phyloP scores from a whole-genome alignment of 2,797 vertebrate genomes.

The Dromococcyx pavoninus region DNA sequence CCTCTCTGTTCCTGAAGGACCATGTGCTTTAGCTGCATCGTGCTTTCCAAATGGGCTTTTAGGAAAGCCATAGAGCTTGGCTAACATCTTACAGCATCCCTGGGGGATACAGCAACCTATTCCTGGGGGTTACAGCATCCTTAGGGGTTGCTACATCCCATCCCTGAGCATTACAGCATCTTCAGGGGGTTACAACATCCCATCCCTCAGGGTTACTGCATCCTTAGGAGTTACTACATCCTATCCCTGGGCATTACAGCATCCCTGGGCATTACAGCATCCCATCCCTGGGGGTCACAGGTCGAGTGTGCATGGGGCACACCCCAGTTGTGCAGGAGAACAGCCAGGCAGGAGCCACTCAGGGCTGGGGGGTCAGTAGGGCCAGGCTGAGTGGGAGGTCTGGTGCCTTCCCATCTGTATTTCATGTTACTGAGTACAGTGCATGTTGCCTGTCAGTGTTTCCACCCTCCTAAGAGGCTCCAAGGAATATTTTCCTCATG shows the following conservation, averaged over 20 bases:
- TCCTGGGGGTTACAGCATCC: too few relatives aligned
- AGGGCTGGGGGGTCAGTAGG: background rate
- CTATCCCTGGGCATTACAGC: too few relatives aligned
- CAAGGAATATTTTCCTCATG: rapidly evolving
- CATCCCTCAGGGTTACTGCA: background rate
- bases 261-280: background rate
- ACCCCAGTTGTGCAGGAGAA: background rate
- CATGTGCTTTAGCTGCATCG: rapidly evolving
- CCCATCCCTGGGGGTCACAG: background rate
- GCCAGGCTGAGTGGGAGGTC: rapidly evolving
- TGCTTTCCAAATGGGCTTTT: background rate
- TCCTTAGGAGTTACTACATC: background rate
- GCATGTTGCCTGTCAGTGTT: rapidly evolving
- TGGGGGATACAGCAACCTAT: background rate
- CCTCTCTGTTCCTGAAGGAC: background rate
- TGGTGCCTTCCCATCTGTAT: background rate
- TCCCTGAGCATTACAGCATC: background rate
- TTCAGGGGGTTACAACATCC: too few relatives aligned
- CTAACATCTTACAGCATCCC: background rate
- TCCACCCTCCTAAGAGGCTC: background rate
- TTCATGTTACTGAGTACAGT: background rate
- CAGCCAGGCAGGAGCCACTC: background rate
- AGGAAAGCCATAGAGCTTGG: background rate
- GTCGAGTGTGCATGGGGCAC: rapidly evolving
- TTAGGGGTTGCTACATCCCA: too few relatives aligned